Base-by-base conservation (phyloP, 2,888 invertebrate genomes). In the Gryllus longicercus region DNA sequence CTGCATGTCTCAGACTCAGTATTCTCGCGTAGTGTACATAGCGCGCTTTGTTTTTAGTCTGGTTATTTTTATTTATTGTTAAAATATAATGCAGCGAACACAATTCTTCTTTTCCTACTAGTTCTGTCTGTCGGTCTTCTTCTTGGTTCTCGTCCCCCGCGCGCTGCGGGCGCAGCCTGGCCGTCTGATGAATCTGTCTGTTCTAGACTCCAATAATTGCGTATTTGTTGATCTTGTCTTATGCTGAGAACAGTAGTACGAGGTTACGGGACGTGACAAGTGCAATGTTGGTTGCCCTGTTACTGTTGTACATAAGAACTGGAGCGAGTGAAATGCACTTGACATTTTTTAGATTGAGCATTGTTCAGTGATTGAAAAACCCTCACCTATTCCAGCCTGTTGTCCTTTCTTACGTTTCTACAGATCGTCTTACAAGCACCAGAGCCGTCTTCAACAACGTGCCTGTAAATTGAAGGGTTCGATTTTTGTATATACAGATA, bases 241-340 rank as follows among this genome's bases (percentile, higher is more conserved):
- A 63, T 18, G 63, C 63, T 63, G 63, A 63, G 63, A 63, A 63
- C 63, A 63, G 63, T 63, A 63, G 63, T 63, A 63, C 63, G n/a
- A 63, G 63, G 63, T 63, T 63, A 63, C 63, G 63, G 63, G 63
- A 63, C 63, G 63, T 63, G 63, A 63, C 63, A 63, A 63, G 63
- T 63, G 63, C 63, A 63, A 63, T 63, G 63, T 63, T 63, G 63
- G 63, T 63, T 63, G 63, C 63, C 63, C 63, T 63, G 63, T 63
- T 63, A 76, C 76, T 81, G 79, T 81, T 81, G 82, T 82, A 82
- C 77, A 82, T 82, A 81, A 79, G 79, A 80, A 77, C 76, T 75
- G 77, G 80, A 77, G 77, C 77, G 80, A 81, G 80, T 81, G 81
- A 82, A 82, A 82, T 82, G 82, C 82, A 82, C 81, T 81, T 80